phyloP scores from a whole-genome alignment of 1,140 invertebrate species.

The Idris sp. region DNA sequence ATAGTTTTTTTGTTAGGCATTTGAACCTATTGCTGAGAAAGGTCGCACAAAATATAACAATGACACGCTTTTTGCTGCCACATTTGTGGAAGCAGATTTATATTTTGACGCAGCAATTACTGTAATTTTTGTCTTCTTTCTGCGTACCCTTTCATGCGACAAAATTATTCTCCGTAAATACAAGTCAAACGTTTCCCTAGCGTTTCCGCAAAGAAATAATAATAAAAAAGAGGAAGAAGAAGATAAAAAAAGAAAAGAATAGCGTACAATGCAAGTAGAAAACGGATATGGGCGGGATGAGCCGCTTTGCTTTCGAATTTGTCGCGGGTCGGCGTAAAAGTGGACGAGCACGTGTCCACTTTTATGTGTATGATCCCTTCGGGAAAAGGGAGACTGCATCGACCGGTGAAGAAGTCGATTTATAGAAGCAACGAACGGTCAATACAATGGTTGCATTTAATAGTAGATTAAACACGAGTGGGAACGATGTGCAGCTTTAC shows the following conservation, averaged over 20 bases:
- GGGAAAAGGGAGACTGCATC: slow-evolving; percentile 27
- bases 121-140: slow-evolving; percentile 1
- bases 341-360: slow-evolving; percentile 60
- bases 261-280: neutral
- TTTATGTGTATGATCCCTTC: slow-evolving; percentile 41
- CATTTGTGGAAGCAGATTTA: no score
- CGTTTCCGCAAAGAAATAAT: slow-evolving; percentile 35
- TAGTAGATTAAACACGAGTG: slow-evolving; percentile 63
- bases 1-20: no score
- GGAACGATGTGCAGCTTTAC: slow-evolving; percentile 37
- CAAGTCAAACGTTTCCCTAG: slow-evolving; percentile 45
- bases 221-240: slow-evolving; percentile 19
- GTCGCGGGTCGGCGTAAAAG: slow-evolving; percentile 59
- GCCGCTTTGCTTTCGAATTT: slow-evolving; percentile 61
- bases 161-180: slow-evolving; percentile 25
- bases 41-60: no score
- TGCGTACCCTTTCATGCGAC: slow-evolving; percentile 18
- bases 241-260: slow-evolving; percentile 1
- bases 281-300: slow-evolving; percentile 56
- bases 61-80: no score
- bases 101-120: no score
- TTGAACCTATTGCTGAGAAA: no score
- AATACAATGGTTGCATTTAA: slow-evolving; percentile 63
- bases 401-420: slow-evolving; percentile 51
- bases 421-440: slow-evolving; percentile 40